Base-by-base conservation (phyloP, 2,797 vertebrate genomes). In the Rachycentron canadum region DNA sequence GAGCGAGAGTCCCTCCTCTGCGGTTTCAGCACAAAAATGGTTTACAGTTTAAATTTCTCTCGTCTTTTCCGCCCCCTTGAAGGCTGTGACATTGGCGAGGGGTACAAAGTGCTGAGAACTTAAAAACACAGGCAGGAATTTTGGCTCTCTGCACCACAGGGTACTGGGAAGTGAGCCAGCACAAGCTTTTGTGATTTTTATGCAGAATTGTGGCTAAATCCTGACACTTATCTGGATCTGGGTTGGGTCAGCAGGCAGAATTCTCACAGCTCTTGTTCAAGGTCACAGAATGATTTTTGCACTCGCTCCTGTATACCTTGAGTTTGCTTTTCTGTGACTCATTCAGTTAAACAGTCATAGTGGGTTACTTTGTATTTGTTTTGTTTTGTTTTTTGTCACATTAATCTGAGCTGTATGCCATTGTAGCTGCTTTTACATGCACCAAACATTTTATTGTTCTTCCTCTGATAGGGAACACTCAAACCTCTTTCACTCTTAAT, bases 151-250 rank as follows among this genome's bases (percentile, higher is more conserved):
- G 81, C 85, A 79, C 85, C 50, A 69, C 82, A 76, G 90, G 87
- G 82, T 76, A 76, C 89, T 89, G 89, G 94, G 94, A 94, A 77
- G 64, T n/a, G n/a, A 83, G 92, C 94, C 94, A 95, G 89, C 78
- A 87, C 81, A 91, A 93, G 91, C 92, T 86, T 90, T 91, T 71
- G 74, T 88, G 83, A 89, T 83, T 85, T 90, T 81, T 83, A 86
- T 91, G 86, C 89, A 89, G 85, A 91, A 90, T 78, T 86, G 88
- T 73, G 56, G 85, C 79, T 73, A 92, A 92, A 88, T 89, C 86
- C 89, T 90, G 86, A 91, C 86, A 91, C 89, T 89, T 86, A 84
- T 86, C 84, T 80, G 83, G 73, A 87, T 90, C 84, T 82, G 87
- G 77, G 53, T 67, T 80, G 79, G 87, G 84, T 91, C 87, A 90